These are phyloP conservation scores for Augiades crinisus DNA, from an alignment of 2,888 invertebrate genomes.

Conservation along the genomic window DNA sequence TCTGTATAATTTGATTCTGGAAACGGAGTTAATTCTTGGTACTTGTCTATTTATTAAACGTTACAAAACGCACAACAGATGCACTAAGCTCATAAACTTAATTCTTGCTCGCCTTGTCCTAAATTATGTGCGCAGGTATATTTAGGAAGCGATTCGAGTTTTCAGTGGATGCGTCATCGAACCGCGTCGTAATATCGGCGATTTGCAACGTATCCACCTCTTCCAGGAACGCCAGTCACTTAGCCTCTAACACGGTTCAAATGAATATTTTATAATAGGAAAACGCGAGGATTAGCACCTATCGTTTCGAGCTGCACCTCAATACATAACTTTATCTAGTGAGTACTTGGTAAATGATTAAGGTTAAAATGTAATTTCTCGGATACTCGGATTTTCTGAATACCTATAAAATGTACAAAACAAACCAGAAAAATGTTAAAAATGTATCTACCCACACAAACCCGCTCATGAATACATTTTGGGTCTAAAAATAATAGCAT, in stretches of 20 bases:
- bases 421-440: too few species aligned
- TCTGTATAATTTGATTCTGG: background rate
- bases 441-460: too few species aligned
- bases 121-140: slow-evolving; percentile 39
- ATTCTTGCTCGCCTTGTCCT: slow-evolving; percentile 19
- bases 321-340: background rate
- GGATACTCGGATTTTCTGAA: too few species aligned
- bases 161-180: slow-evolving; percentile 28
- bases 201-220: slow-evolving; percentile 25
- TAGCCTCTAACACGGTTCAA: slow-evolving; percentile 7
- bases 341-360: background rate
- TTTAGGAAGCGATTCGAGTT: slow-evolving; percentile 41
- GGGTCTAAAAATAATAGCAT: too few species aligned
- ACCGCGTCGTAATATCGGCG: slow-evolving; percentile 8
- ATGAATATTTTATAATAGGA: slow-evolving; percentile 13
- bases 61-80: slow-evolving; percentile 13
- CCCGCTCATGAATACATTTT: too few species aligned
- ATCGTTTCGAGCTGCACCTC: background rate
- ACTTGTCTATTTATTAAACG: slow-evolving; percentile 10
- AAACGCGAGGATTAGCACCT: background rate
- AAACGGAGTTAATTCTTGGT: background rate
- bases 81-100: slow-evolving; percentile 18
- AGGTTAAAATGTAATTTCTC: too few species aligned
- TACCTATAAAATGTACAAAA: too few species aligned
- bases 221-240: slow-evolving; percentile 28